Evolutionary conservation across 2,113 vertebrate genomes (phyloP).

Genomic region (Burhinus bistriatus): DNA sequence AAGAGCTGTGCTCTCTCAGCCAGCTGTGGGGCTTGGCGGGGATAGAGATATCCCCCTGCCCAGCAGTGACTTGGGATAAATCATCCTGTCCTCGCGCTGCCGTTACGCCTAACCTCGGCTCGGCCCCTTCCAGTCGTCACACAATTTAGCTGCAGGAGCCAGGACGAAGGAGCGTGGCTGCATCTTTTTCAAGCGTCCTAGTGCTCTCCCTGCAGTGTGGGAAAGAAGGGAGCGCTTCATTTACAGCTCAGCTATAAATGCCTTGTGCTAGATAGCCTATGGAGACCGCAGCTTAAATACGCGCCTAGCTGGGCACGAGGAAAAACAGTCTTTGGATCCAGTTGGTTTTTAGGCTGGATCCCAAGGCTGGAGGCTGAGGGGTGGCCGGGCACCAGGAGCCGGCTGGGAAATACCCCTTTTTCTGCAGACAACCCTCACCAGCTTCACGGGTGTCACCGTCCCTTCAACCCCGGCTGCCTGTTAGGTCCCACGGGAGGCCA

Average conservation of each 20-base stretch:
- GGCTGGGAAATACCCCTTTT: not conserved
- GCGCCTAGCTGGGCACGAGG: not conserved
- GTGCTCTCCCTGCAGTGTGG: not conserved
- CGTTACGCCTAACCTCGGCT: conserved; percentile 15
- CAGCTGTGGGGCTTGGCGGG: not conserved
- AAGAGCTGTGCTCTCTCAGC: conserved; percentile 19
- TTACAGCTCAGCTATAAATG: not conserved
- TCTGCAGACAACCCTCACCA: not conserved
- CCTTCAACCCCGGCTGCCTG: not conserved
- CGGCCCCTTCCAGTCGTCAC: conserved; percentile 1
- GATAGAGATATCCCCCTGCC: conserved; percentile 56
- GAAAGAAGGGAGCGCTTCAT: not conserved
- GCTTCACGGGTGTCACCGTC: not conserved
- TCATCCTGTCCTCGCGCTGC: conserved; percentile 45
- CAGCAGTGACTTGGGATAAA: conserved; percentile 37
- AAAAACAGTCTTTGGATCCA: accelerated
- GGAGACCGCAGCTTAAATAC: accelerated
- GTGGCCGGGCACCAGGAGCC: accelerated
- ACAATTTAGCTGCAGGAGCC: not conserved
- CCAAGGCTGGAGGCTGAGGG: not conserved
- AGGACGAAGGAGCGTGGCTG: not conserved
- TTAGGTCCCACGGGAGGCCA: not conserved
- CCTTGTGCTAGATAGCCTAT: not conserved
- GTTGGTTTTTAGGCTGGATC: not conserved
- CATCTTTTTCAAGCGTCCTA: not conserved